Evolutionary conservation across 2,888 invertebrate genomes (phyloP).

Genomic region (Phyto melanocephala): DNA sequence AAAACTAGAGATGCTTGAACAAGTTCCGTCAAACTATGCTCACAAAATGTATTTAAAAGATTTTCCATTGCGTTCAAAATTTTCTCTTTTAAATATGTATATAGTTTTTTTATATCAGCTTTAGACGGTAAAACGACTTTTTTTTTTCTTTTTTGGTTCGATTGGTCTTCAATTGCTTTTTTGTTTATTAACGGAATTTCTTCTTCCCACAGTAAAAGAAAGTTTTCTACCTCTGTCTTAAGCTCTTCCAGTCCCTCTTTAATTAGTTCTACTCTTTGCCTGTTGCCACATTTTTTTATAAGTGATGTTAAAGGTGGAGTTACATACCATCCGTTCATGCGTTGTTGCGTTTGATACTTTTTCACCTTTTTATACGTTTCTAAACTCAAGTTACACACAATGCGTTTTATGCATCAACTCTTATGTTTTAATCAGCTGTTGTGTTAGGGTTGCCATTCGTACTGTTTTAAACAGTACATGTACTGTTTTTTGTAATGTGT

Average conservation of each 20-base stretch:
- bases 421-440: too few species aligned
- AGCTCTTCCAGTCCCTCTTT: neutral
- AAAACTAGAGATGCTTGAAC: neutral
- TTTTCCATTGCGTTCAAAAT: neutral
- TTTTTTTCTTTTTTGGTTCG: neutral
- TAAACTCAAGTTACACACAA: too few species aligned
- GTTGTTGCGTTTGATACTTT: too few species aligned
- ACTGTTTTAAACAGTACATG: too few species aligned
- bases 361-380: too few species aligned
- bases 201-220: slow-evolving; percentile 15
- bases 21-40: neutral
- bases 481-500: neutral
- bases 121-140: slow-evolving; percentile 10
- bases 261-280: neutral
- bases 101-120: slow-evolving; percentile 22
- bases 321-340: too few species aligned
- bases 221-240: neutral
- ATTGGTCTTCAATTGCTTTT: slow-evolving; percentile 19
- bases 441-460: too few species aligned
- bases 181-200: slow-evolving; percentile 33
- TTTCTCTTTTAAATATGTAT: neutral
- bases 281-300: neutral
- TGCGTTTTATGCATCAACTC: too few species aligned
- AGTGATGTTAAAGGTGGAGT: too few species aligned
- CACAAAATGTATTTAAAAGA: neutral